Base-by-base conservation (phyloP, 2,113 vertebrate species). In the Sinosuthora webbiana region DNA sequence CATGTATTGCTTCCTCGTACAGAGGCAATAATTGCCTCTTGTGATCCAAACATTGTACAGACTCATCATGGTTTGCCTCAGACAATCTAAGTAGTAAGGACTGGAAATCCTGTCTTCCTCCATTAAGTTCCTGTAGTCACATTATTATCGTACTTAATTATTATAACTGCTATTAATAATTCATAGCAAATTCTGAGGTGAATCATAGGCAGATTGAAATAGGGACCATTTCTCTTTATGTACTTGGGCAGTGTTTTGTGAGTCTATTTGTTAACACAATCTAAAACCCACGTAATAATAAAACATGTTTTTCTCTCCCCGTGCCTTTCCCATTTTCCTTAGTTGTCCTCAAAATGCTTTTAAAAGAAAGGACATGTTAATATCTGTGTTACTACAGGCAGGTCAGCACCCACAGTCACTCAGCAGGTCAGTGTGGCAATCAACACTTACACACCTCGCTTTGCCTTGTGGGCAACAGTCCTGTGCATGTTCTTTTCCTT, bases 381-480 rank as follows among this genome's bases (percentile, higher is more conserved):
- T 55, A 31, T 16, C 57, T 44, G 33, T 41, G 12, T 77, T 80
- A 59, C 63, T 74, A 60, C 45, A 42, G 45, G 45, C 30, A 74
- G 70, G 15, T 35, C 74, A 78, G 20, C 41, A 57, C 37, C 35
- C 28, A 6, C 10, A 11, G 39, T 35, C 47, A 3, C 31, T 37
- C 37, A 25, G 59, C 30, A 19, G 63, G 31, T 33, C 49, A 15
- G 0, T 2, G 39, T 33, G 70, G 11, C 52, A 27, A 3, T 52
- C 22, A 3, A 0, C 20, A 15, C 37, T 9, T 11, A 16, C 62
- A 3, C 55, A n/a, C 18, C 22, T 62, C 21, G 31, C 17, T 10
- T 0, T 23, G 42, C 50, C 23, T 67, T 3, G 0, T 6, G 30
- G 10, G 13, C 30, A 7, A 2, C 39, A 10, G 5, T 30, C 37